Conservation (phyloP, 2,888 invertebrate genomes). For the Cheilosia grossa region DNA sequence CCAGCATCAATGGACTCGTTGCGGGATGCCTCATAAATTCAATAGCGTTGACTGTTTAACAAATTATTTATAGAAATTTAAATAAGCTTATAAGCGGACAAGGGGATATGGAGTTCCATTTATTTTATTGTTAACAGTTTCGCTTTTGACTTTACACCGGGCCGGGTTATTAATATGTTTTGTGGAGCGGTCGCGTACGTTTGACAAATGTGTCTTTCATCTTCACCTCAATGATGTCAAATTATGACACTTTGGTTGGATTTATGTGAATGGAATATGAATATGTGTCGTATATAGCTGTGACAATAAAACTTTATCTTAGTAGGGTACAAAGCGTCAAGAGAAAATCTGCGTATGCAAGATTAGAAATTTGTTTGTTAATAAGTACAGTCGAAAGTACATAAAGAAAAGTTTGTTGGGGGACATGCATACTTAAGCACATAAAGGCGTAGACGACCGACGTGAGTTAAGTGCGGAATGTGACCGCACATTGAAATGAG, state of each 20-base stretch:
- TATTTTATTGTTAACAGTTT: slow-evolving; percentile 69
- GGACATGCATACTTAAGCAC: not conserved
- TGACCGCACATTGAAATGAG: not conserved
- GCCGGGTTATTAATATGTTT: slow-evolving; percentile 57
- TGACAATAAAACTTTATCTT: slow-evolving; percentile 11
- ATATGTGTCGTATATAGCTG: slow-evolving; percentile 11
- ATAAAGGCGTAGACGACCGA: not conserved
- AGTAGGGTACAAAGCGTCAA: slow-evolving; percentile 12
- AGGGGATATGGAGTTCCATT: slow-evolving; percentile 35
- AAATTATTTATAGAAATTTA: slow-evolving; percentile 74
- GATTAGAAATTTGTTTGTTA: slow-evolving; percentile 39
- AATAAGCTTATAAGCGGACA: slow-evolving; percentile 67
- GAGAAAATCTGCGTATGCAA: slow-evolving; percentile 41
- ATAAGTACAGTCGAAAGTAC: not conserved
- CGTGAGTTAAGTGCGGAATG: slow-evolving; percentile 33
- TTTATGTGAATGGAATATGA: slow-evolving; percentile 67
- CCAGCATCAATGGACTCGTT: slow-evolving; percentile 69
- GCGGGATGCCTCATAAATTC: slow-evolving; percentile 72
- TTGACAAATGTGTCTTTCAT: slow-evolving; percentile 68
- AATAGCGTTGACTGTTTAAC: slow-evolving; percentile 69
- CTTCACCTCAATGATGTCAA: slow-evolving; percentile 66
- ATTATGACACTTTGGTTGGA: slow-evolving; percentile 63
- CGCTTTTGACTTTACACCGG: slow-evolving; percentile 54
- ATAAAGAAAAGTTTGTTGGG: slow-evolving; percentile 25
- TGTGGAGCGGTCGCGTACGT: slow-evolving; percentile 39